A percentile compares a stretch with the other conserved stretches of the same genome.
Evolutionary conservation across 2,888 invertebrate genomes (phyloP).

Genomic region (Drosophila paramelanica): DNA sequence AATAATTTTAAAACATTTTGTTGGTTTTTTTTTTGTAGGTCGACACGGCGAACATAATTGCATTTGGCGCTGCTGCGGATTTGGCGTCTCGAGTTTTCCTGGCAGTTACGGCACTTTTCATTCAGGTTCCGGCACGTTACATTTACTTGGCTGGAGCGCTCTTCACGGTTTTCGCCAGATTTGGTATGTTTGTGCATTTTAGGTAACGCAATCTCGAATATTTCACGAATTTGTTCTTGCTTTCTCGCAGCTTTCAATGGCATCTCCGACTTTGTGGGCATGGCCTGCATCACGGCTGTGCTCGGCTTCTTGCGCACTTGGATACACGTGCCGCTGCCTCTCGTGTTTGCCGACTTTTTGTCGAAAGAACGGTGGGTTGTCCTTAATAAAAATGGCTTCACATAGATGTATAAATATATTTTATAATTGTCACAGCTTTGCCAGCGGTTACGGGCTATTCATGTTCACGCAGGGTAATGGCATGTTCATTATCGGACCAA

Average conservation of each 20-base stretch:
- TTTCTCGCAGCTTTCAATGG: slow-evolving; percentile 85
- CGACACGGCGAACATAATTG: slow-evolving; percentile 89
- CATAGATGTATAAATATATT: too few species aligned
- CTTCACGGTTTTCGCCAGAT: slow-evolving; percentile 88
- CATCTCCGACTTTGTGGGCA: slow-evolving; percentile 86
- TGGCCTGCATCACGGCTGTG: slow-evolving; percentile 87
- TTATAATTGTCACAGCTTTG: slow-evolving; percentile 85
- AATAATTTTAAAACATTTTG: neutral
- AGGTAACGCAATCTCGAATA: neutral
- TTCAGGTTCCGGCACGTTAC: slow-evolving; percentile 88
- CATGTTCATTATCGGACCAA: slow-evolving; percentile 89
- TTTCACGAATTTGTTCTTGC: neutral
- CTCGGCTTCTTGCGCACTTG: slow-evolving; percentile 90
- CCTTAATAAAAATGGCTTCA: neutral
- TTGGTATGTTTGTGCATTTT: slow-evolving; percentile 86
- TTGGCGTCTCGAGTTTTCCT: slow-evolving; percentile 88
- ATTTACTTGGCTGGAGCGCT: slow-evolving; percentile 89
- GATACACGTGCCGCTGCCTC: slow-evolving; percentile 89
- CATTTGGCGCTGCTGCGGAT: slow-evolving; percentile 89
- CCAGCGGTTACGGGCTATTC: slow-evolving; percentile 90
- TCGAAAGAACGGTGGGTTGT: slow-evolving; percentile 86
- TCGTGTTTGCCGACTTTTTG: slow-evolving; percentile 89
- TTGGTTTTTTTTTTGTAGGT: slow-evolving; percentile 81
- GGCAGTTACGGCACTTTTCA: slow-evolving; percentile 87
- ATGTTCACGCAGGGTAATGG: slow-evolving; percentile 90